Base-by-base conservation (phyloP, 2,797 vertebrate genomes). In the Danio tinwini region DNA sequence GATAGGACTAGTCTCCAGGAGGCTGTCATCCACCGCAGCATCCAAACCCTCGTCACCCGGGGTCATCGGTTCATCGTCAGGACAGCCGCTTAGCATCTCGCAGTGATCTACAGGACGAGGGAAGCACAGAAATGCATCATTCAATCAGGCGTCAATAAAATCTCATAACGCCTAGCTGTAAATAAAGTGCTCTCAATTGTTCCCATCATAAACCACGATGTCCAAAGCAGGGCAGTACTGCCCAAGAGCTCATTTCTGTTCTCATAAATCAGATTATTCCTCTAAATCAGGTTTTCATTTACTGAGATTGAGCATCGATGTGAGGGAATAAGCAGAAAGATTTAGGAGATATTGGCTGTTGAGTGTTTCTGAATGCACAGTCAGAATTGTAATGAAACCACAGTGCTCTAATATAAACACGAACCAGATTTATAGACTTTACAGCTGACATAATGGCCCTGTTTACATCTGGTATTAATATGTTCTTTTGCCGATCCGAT, bases 1-100 rank as follows among this genome's bases (percentile, higher is more conserved):
- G 90, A 99, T 97, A 17, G 98, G 97, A 84, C 93, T 96, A 37
- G 96, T 96, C 91, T 99, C 97, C 82, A 99, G 92, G 84, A 99
- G 93, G 5, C 96, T 95, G 86, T 99, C 98, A 61, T 99, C 97
- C 0, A 97, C 90, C 55, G 94, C 84, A 0, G 94, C 93, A 40
- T 99, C 98, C 87, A 96, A 92, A 86, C 95, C 95, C n/a, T 99
- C 98, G 9, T 99, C 98, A 1, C 93, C 89, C 12, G 95, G 93
- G 55, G 94, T 93, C 92, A 98, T 93, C 0, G 94, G 92, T 84
- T 99, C 98, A 76, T 98, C 98, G 88, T 98, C 96, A 0, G 95
- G 93, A 86, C 97, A 98, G 84, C 93, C 93, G 78, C 94, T 95
- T 88, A 98, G 90, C 86, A 97, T 92, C 83, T 99, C 98, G 49